Evolutionary conservation across 2,888 invertebrate species (phyloP), one percentile per base, ranked within the genome.

Genomic region (Capitulum mitella): DNA sequence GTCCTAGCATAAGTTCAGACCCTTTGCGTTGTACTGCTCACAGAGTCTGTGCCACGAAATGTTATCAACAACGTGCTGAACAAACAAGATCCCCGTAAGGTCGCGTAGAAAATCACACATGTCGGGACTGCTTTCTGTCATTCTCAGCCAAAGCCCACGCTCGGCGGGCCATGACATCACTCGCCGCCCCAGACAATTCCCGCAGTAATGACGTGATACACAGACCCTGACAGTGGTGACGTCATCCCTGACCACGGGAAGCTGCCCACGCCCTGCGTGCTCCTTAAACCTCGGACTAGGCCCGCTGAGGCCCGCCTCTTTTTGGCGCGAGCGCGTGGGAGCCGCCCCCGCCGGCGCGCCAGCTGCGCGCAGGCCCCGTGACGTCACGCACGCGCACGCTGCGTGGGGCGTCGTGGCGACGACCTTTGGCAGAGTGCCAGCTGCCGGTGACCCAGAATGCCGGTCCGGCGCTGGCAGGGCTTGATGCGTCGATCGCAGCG

Each of bases 341-440:
- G 61, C n/a, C 16, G 19, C 32, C 32, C 34, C 34, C 19, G 32
- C 58, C 29, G 6, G 10, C 34, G 32, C 64, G 12, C 6, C 32
- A 32, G 34, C 64, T 1, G 32, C 16, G 34, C 58, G 64, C 8
- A 34, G 3, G 51, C 19, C 3, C 1, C 3, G 64, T 64, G 64
- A 64, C 64, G 64, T 64, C 64, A 64, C 64, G 3, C 64, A 34
- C 19, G 29, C 61, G 61, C 64, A 64, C 64, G 34, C 34, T 14
- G 64, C 64, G 64, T 51, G 64, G 3, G 64, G 0, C 32, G 34
- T 34, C 34, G 58, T 5, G 19, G 29, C 34, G 34, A 3, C 64
- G 64, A 64, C 64, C 64, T 64, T 64, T 64, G 64, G 64, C 64
- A 19, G 64, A 2, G 64, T 19, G 64, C 64, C 64, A 32, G 64